Percentiles rank a stretch among this genome's conserved stretches.
These are phyloP conservation scores for Palloptera scutellata DNA, from an alignment of 2,888 invertebrate genomes.

Conservation along the genomic window DNA sequence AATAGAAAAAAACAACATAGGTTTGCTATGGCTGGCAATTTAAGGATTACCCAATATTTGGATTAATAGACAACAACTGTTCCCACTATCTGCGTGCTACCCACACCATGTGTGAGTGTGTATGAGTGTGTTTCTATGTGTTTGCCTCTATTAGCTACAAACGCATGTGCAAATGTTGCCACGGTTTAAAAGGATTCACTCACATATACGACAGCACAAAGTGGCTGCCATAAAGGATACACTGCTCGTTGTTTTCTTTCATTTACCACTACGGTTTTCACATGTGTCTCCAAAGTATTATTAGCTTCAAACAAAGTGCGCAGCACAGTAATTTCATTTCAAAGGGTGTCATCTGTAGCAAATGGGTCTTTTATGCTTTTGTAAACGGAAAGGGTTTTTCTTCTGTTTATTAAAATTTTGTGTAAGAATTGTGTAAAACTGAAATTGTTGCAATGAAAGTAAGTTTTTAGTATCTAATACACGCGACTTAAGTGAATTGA, in stretches of 20 bases:
- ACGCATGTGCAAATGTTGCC: constrained; percentile 60
- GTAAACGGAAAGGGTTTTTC: no score
- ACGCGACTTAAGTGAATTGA: no score
- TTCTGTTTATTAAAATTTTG: no score
- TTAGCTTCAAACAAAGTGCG: background rate
- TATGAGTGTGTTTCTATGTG: constrained; percentile 5
- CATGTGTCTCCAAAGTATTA: background rate
- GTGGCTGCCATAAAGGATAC: constrained; percentile 8
- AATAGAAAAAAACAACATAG: no score
- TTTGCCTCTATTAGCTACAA: constrained; percentile 50
- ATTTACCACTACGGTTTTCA: background rate
- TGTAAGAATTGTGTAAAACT: no score
- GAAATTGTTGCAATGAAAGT: no score
- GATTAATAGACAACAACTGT: no score
- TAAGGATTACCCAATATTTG: no score
- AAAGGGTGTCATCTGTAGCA: background rate
- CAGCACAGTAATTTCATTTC: constrained; percentile 4
- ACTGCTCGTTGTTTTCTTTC: background rate
- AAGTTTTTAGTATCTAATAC: no score
- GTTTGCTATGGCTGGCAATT: no score
- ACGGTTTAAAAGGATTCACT: constrained; percentile 52
- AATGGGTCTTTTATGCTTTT: constrained; percentile 1
- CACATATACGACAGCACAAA: constrained; percentile 4
- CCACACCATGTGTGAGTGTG: background rate
- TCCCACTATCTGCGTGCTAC: no score